Conservation (phyloP, 2,113 vertebrate species). For the Otus sunia region DNA sequence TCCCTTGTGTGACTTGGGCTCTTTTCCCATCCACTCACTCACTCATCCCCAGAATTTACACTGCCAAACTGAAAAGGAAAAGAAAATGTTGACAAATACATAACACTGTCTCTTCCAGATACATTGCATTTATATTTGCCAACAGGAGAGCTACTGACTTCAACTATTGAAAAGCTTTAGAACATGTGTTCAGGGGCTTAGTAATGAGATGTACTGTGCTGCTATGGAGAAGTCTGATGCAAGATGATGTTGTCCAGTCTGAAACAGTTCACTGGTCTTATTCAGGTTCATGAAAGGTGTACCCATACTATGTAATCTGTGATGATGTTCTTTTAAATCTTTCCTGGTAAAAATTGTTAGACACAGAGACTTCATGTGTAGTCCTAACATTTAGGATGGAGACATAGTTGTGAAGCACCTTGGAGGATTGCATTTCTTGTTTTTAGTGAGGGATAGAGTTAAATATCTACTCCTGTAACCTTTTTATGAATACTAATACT, state of each 20-base stretch:
- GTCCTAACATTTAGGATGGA: neutral
- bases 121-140: constrained; percentile 13
- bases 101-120: neutral
- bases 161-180: neutral
- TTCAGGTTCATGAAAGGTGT: neutral
- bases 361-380: neutral
- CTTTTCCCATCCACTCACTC: neutral
- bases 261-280: neutral
- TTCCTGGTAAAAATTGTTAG: neutral
- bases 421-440: neutral
- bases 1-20: neutral
- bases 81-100: constrained; percentile 43
- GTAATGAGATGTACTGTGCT: neutral
- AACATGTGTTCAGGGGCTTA: fast-evolving
- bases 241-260: neutral
- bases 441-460: neutral
- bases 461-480: neutral
- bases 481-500: neutral
- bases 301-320: neutral
- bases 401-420: neutral
- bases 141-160: neutral
- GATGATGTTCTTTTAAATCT: neutral
- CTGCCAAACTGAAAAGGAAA: constrained; percentile 8
- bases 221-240: neutral
- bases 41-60: constrained; percentile 12